Percentiles rank a stretch among this genome's conserved stretches.
These are phyloP conservation scores for Natrix natrix DNA, from an alignment of 2,797 vertebrate genomes.

Conservation along the genomic window DNA sequence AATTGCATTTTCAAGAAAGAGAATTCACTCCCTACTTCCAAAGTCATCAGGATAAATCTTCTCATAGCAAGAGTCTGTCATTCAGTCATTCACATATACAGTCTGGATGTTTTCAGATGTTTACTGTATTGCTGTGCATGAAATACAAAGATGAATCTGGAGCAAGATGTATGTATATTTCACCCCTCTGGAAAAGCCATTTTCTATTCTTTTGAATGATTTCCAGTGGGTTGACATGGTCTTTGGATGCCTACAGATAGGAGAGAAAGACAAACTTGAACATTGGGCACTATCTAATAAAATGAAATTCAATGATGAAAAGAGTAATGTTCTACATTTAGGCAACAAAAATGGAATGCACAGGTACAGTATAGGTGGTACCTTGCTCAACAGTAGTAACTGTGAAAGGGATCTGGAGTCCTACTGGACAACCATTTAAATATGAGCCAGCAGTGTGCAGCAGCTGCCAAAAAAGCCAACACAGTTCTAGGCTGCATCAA, in stretches of 20 bases:
- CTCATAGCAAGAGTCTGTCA: slow-evolving; percentile 5
- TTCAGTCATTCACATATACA: not conserved
- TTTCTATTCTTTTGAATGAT: not conserved
- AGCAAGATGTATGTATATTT: not conserved
- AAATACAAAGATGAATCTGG: not conserved
- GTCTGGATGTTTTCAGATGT: not conserved
- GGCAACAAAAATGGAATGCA: too few relatives aligned
- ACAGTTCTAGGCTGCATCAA: too few relatives aligned
- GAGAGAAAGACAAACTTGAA: too few relatives aligned
- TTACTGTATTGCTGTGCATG: not conserved
- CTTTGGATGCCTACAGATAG: not conserved
- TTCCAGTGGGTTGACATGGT: not conserved
- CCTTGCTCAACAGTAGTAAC: too few relatives aligned
- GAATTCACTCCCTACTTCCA: slow-evolving; percentile 10
- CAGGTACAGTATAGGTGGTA: too few relatives aligned
- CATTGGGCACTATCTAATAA: too few relatives aligned
- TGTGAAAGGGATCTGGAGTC: too few relatives aligned
- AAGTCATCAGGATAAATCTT: slow-evolving; percentile 16
- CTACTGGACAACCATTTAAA: too few relatives aligned
- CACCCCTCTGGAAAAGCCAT: not conserved
- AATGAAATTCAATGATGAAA: too few relatives aligned
- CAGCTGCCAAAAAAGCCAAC: too few relatives aligned
- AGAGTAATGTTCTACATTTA: too few relatives aligned
- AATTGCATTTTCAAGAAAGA: slow-evolving; percentile 10
- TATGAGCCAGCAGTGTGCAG: too few relatives aligned